These are phyloP conservation scores for Diuraphis noxia DNA, from an alignment of 1,140 invertebrate species.

Conservation along the genomic window DNA sequence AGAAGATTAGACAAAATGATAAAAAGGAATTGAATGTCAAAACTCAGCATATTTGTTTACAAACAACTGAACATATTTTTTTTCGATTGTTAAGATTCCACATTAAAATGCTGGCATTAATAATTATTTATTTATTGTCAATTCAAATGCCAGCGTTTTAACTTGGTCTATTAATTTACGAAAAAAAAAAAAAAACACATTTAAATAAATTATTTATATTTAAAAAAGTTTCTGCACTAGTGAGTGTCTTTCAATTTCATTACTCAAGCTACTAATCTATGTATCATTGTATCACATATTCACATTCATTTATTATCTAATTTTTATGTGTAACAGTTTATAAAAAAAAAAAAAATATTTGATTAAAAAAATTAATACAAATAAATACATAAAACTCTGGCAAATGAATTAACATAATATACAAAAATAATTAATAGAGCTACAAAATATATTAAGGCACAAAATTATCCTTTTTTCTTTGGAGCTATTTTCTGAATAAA, in stretches of 20 bases:
- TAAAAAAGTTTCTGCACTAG: background rate
- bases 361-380: background rate
- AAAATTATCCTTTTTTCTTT: constrained; percentile 39
- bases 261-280: background rate
- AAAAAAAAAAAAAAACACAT: constrained; percentile 32
- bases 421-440: background rate
- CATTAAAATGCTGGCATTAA: constrained; percentile 33
- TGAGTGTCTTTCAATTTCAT: background rate
- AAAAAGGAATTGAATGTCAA: background rate
- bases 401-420: constrained; percentile 41
- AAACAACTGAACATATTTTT: background rate
- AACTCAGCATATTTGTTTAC: background rate
- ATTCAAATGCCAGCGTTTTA: constrained; percentile 46
- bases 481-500: constrained; percentile 51
- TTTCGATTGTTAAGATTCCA: background rate
- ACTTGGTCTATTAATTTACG: background rate
- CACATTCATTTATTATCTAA: background rate
- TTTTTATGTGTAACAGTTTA: background rate
- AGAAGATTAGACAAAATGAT: background rate
- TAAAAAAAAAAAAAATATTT: background rate
- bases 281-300: too few species aligned
- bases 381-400: constrained; percentile 36
- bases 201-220: constrained; percentile 26
- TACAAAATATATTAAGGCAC: background rate
- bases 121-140: background rate